Percentiles rank a stretch among this genome's conserved stretches.
These are phyloP conservation scores for Callipepla squamata DNA, from an alignment of 2,113 vertebrate genomes.

Conservation along the genomic window DNA sequence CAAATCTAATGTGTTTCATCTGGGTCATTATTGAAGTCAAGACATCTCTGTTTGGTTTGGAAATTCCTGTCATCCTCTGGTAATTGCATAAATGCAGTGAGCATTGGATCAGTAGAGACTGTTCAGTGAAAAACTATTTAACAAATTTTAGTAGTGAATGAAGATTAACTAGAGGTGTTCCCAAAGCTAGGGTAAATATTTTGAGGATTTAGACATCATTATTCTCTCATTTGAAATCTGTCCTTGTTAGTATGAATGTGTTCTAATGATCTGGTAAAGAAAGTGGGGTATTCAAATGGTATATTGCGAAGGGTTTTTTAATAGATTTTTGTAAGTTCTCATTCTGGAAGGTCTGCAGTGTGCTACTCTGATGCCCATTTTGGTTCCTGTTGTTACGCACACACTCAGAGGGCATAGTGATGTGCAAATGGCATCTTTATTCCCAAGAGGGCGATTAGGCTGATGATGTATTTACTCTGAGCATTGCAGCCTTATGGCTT, in stretches of 20 bases:
- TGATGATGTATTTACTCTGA: slow-evolving; percentile 17
- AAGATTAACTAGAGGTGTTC: background rate
- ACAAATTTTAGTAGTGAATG: background rate
- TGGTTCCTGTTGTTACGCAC: background rate
- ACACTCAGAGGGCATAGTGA: background rate
- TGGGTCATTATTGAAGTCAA: background rate
- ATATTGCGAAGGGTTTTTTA: background rate
- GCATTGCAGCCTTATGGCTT: slow-evolving; percentile 15
- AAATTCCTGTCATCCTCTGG: background rate
- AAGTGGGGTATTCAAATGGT: background rate
- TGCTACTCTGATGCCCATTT: background rate
- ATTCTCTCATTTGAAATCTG: background rate
- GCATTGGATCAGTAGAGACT: background rate
- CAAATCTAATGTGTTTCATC: background rate
- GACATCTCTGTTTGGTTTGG: background rate
- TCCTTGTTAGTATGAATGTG: background rate
- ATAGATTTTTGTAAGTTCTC: background rate
- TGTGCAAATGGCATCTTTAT: background rate
- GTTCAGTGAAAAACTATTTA: background rate
- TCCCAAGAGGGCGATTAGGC: background rate
- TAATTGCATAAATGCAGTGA: background rate
- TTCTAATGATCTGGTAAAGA: background rate
- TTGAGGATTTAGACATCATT: background rate
- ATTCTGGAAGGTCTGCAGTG: background rate
- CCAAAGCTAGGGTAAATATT: background rate